Conservation (phyloP, 1,140 invertebrate genomes). For the Euura saliciscinereae region DNA sequence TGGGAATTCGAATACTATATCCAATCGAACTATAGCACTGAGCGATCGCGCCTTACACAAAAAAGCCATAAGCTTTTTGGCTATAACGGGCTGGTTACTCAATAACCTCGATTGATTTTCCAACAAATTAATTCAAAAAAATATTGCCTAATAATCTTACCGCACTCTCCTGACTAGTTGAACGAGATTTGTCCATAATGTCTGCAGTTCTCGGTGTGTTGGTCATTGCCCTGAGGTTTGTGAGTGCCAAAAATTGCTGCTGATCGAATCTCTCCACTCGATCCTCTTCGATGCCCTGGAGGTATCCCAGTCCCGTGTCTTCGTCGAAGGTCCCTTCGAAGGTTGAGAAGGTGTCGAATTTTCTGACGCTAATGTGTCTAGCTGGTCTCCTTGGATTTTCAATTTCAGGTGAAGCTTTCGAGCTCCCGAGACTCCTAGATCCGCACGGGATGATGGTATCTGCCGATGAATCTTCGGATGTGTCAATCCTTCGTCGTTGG, state of each 20-base stretch:
- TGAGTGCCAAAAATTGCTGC: slow-evolving; percentile 13
- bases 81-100: too few relatives aligned
- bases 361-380: slow-evolving; percentile 51
- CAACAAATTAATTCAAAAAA: too few relatives aligned
- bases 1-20: too few relatives aligned
- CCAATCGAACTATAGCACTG: too few relatives aligned
- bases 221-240: slow-evolving; percentile 14
- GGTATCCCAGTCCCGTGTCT: slow-evolving; percentile 44
- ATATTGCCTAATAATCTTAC: slow-evolving; percentile 30
- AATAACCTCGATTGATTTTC: too few relatives aligned
- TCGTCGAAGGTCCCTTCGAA: slow-evolving; percentile 52
- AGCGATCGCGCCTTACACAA: too few relatives aligned
- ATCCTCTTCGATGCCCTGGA: slow-evolving; percentile 46
- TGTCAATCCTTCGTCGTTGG: slow-evolving; percentile 43
- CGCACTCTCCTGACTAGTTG: slow-evolving; percentile 39
- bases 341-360: slow-evolving; percentile 52
- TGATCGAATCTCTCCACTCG: slow-evolving; percentile 32
- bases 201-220: slow-evolving; percentile 17
- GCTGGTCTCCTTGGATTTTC: slow-evolving; percentile 34
- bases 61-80: too few relatives aligned
- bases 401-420: slow-evolving; percentile 18
- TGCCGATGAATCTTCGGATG: slow-evolving; percentile 28
- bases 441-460: slow-evolving; percentile 40
- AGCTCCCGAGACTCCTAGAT: slow-evolving; percentile 15
- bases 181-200: slow-evolving; percentile 34